A percentile compares a stretch with the other conserved stretches of the same genome.
Conservation (phyloP, 1,140 invertebrate genomes). For the Ceratina australensis region DNA sequence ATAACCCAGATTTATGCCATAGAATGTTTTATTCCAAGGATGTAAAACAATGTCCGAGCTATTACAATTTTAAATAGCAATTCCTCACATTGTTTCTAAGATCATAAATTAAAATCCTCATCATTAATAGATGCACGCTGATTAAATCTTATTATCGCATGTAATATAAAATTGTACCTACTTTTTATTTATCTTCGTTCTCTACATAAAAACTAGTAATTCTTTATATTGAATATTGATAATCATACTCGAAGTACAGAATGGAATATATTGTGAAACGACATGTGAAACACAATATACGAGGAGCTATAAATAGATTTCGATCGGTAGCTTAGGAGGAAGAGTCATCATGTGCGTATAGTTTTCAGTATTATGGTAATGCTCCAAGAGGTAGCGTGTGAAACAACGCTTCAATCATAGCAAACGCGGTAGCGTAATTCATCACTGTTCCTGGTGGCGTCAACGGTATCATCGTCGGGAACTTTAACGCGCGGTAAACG, state of each 20-base stretch:
- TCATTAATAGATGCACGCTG: too few relatives aligned
- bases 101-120: too few relatives aligned
- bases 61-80: neutral
- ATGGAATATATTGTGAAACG: too few relatives aligned
- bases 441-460: neutral
- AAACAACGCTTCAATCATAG: neutral
- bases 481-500: slow-evolving; percentile 47
- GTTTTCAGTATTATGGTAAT: neutral
- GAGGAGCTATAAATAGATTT: too few relatives aligned
- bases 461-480: neutral
- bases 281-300: too few relatives aligned
- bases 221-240: too few relatives aligned
- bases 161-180: too few relatives aligned
- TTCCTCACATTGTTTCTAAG: neutral
- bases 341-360: neutral
- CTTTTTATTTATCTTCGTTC: too few relatives aligned
- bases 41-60: neutral
- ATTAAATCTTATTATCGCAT: too few relatives aligned
- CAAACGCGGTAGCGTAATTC: neutral
- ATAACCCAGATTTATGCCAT: slow-evolving; percentile 6
- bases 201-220: too few relatives aligned
- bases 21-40: neutral
- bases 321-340: neutral
- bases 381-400: neutral
- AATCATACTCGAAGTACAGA: too few relatives aligned